Evolutionary conservation across 2,797 vertebrate genomes (phyloP), one percentile per base, ranked within the genome.

Genomic region (Apodemus agrarius): DNA sequence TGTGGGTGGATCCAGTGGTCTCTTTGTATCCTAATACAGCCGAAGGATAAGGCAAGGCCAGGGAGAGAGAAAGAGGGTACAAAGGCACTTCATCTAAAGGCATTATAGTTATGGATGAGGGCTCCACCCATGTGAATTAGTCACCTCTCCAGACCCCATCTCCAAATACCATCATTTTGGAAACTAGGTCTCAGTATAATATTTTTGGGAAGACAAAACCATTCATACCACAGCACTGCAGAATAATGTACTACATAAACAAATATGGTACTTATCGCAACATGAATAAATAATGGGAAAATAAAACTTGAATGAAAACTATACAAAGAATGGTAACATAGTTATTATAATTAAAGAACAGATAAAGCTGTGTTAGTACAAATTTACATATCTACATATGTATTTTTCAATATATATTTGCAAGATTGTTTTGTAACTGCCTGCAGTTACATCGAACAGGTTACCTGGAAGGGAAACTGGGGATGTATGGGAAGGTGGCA

Each of bases 1-100:
- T 79, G 2, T 21, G 5, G 85, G 3, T 63, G n/a, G 4, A 72
- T 26, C 46, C 3, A 84, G 7, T 4, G 63, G 34, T 13, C 17
- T 4, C 89, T 16, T 59, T 59, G 9, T 11, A 87, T 34, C 14
- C 16, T 52, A 8, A n/a, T 6, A 49, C 26, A 14, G 0, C 12
- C 4, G 10, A 26, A 63, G 7, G 1, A 12, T 10, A 11, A 16
- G 6, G 2, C 3, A 65, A 10, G 26, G 2, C 7, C 1, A 83
- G 17, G 46, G 12, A 31, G 16, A 74, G 34, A n/a, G 1, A 86
- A 67, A 43, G 17, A 46, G 17, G 7, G 34, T 19, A 74, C 40
- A 40, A 43, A 3, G 16, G 0, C 52, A 16, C 19, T 85, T 74
- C 24, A 57, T 72, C 21, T 11, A 40, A 31, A 5, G 13, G 37